Conservation (phyloP, 2,888 invertebrate genomes). For the Drosophila subsilvestris region DNA sequence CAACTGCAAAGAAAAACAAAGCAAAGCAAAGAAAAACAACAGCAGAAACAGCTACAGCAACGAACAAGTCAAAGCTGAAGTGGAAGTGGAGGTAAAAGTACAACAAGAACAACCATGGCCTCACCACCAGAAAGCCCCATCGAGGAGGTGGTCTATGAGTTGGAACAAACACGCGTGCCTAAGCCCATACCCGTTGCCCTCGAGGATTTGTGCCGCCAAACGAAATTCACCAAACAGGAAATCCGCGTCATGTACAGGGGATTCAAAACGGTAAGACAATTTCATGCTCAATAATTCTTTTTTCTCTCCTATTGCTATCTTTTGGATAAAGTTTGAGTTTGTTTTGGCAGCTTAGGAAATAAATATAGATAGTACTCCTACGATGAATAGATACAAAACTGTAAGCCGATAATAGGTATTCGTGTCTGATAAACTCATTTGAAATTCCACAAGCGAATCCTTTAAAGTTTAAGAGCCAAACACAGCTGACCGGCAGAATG, state of each 20-base stretch:
- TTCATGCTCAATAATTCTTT: not conserved
- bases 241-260: slow-evolving; percentile 98
- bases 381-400: too few relatives aligned
- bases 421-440: not conserved
- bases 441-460: slow-evolving; percentile 7
- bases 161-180: slow-evolving; percentile 90
- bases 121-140: slow-evolving; percentile 94
- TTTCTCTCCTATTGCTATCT: not conserved
- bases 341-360: not conserved
- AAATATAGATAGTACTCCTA: not conserved
- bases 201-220: slow-evolving; percentile 95
- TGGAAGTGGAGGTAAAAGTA: slow-evolving; percentile 19
- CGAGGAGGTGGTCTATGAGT: slow-evolving; percentile 93
- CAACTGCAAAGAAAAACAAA: not conserved
- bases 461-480: slow-evolving; percentile 41
- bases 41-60: too few relatives aligned
- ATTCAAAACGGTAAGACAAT: slow-evolving; percentile 88
- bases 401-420: too few relatives aligned
- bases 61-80: slow-evolving; percentile 15
- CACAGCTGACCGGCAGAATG: slow-evolving; percentile 6
- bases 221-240: slow-evolving; percentile 97
- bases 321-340: not conserved
- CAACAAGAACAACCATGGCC: slow-evolving; percentile 86
- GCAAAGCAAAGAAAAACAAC: too few relatives aligned
- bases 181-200: slow-evolving; percentile 93